phyloP scores from a whole-genome alignment of 1,140 invertebrate genomes.

The Pseudomyrmex sp. region DNA sequence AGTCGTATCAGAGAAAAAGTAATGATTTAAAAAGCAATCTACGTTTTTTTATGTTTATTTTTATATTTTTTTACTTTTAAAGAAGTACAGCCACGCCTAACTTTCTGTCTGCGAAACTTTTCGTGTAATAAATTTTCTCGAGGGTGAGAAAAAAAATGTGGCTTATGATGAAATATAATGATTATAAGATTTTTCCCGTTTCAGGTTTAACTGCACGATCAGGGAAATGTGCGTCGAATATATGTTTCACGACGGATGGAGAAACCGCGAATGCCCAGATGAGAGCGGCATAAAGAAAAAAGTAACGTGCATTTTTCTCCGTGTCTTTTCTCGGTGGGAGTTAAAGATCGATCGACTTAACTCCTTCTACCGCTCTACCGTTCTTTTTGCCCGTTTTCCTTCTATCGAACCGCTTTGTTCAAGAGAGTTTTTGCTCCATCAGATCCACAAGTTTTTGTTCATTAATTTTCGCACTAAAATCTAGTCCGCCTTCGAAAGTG shows the following conservation, averaged over 20 bases:
- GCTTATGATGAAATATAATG: neutral
- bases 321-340: conserved; percentile 11
- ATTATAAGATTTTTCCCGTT: no score
- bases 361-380: conserved; percentile 34
- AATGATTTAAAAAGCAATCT: no score
- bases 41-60: neutral
- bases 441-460: conserved; percentile 27
- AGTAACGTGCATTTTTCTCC: conserved; percentile 31
- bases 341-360: conserved; percentile 64
- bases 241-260: conserved; percentile 7
- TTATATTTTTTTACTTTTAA: neutral
- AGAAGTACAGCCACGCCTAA: neutral
- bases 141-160: neutral
- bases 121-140: no score
- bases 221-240: neutral
- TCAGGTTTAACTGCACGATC: conserved; percentile 5
- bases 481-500: neutral
- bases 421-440: conserved; percentile 33
- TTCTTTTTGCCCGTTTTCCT: conserved; percentile 9
- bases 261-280: neutral
- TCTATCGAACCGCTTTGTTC: conserved; percentile 45
- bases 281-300: conserved; percentile 10
- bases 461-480: conserved; percentile 33
- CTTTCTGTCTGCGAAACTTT: no score
- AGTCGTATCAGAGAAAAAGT: neutral